Base-by-base conservation (phyloP, 1,140 invertebrate species). In the Galleria mellonella region DNA sequence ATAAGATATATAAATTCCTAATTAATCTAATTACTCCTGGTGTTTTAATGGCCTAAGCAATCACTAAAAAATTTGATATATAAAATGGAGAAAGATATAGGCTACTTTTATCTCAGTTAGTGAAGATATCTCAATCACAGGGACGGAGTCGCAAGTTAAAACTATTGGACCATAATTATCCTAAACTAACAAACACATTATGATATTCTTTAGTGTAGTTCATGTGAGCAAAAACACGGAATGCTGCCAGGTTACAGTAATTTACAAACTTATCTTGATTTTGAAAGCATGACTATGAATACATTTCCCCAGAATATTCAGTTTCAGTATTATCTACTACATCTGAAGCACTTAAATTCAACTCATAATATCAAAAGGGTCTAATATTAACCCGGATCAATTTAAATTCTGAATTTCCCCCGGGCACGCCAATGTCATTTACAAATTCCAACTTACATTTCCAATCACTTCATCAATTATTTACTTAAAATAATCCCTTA, bases 361-460 rank as follows among this genome's bases (percentile, higher is more conserved):
- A 23, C 17, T 23, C 6, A 23, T 23, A 23, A 23, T 23, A 23
- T 23, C 17, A 23, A 6, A 23, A 23, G 17, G 17, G 17, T 23
- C 17, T 23, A 23, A 23, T 23, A 6, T 23, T 23, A 23, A 10
- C 30, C 30, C 30, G 9, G 30, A n/a, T 31, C 30, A 17, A 37
- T 37, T 37, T 37, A 37, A 37, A 37, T 37, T 37, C 35, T 6
- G 35, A 9, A 37, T 37, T 37, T 37, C 35, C 35, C 35, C 35
- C 0, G 35, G n/a, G 35, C 35, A 9, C 6, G 5, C 10, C 35
- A 1, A 23, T 9, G 14, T 37, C 14, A 17, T 37, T 13, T 13
- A 13, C 14, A n/a, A 13, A 37, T 14, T 37, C 35, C 14, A 9
- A 37, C 17, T 37, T 37, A 8, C 35, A 13, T 9, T 14, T 14